Conservation (phyloP, 1,140 invertebrate species). For the Euschistus heros region DNA sequence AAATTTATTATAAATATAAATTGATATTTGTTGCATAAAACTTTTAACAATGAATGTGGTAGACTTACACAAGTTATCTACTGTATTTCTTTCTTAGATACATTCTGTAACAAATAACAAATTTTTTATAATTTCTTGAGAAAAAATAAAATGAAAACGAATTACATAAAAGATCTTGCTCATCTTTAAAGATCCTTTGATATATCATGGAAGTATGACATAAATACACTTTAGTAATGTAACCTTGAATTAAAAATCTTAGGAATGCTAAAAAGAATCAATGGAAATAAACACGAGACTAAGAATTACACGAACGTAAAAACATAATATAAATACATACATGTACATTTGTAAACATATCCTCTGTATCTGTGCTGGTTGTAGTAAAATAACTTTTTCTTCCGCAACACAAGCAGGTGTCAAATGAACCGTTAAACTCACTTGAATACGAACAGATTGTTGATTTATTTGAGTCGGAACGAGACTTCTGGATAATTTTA, state of each 20-base stretch:
- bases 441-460: not conserved
- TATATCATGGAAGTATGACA: conserved; percentile 5
- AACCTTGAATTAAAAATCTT: conserved; percentile 14
- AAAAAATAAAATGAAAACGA: not conserved
- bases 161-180: not conserved
- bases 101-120: not conserved
- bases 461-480: not conserved
- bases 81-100: not conserved
- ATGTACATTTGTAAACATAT: conserved; percentile 1
- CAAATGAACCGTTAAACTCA: conserved; percentile 3
- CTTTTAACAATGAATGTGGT: not conserved
- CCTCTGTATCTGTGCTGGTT: not conserved
- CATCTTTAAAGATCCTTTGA: not conserved
- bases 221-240: not conserved
- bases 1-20: too few relatives aligned
- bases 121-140: not conserved
- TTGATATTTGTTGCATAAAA: not conserved
- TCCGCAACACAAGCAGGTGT: not conserved
- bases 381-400: not conserved
- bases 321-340: not conserved
- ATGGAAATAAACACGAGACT: not conserved
- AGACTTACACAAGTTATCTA: not conserved
- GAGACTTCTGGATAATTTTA: too few relatives aligned
- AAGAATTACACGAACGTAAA: not conserved
- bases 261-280: not conserved